Conservation (phyloP, 2,797 vertebrate genomes). For the Spinus pinus region DNA sequence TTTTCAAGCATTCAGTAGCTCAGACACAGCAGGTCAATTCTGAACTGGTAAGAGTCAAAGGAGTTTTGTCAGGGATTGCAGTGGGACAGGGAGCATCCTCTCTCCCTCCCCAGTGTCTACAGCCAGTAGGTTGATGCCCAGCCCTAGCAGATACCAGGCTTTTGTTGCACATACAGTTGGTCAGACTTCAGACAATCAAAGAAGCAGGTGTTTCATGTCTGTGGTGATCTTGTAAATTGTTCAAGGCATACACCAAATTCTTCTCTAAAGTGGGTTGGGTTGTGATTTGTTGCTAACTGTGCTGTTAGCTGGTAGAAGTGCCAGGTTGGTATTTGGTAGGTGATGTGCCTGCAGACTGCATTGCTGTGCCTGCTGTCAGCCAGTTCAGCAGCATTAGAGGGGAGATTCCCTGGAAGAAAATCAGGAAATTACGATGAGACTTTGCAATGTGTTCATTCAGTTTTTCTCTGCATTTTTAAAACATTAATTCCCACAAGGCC, state of each 20-base stretch:
- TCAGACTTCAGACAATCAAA: constrained; percentile 4
- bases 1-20: constrained; percentile 8
- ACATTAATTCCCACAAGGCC: not conserved
- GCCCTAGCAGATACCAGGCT: constrained; percentile 57
- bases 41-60: not conserved
- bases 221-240: not conserved
- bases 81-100: not conserved
- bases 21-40: not conserved
- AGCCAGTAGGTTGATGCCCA: constrained; percentile 42
- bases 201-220: not conserved
- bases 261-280: not conserved
- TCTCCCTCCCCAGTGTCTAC: not conserved
- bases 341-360: not conserved
- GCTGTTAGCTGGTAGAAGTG: not conserved
- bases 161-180: not conserved
- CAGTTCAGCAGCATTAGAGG: not conserved
- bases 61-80: not conserved
- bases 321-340: not conserved
- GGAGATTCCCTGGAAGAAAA: not conserved
- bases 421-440: not conserved
- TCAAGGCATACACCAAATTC: not conserved
- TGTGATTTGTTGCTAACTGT: not conserved
- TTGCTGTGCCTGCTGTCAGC: not conserved
- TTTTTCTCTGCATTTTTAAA: not conserved
- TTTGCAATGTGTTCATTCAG: not conserved